Evolutionary conservation across 2,113 vertebrate genomes (phyloP), one percentile per base, ranked within the genome.

Genomic region (Macrotus californicus): DNA sequence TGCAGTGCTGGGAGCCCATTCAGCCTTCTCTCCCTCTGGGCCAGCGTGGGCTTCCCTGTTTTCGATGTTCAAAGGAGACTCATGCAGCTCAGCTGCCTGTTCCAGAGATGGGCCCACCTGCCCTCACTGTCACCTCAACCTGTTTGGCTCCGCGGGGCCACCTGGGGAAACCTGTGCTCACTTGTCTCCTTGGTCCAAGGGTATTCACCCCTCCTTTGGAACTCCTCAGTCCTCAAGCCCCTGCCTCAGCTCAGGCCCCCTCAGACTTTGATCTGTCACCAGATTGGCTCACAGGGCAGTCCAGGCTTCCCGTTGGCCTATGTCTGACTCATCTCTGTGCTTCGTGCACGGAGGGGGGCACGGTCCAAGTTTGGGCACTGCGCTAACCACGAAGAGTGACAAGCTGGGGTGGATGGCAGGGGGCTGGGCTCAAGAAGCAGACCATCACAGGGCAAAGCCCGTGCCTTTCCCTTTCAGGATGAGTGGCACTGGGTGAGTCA

Each of bases 31-130:
- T 46, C 7, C 26, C 84, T 86, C 77, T 26, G 79, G 41, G 10
- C 73, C 34, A 11, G n/a, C 0, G 5, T 6, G 48, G 24, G 22
- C 24, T 41, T 21, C 54, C 24, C 43, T 69, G 36, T 7, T 64
- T 95, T 61, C 50, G 18, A 70, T 56, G 67, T n/a, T 88, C 83
- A 66, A 46, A 87, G 66, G 26, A 84, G 66, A 59, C n/a, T 36
- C 64, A 70, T 0, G 4, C 0, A 54, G 67, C 46, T 54, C 6
- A 39, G 59, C 70, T 86, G 52, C 69, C 76, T n/a, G 7, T 48
- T 41, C n/a, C 56, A 79, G 85, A 87, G 48, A 43, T 19, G 39
- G 64, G 70, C 18, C 8, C n/a, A 1, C 6, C 26, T 6, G 69
- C 21, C 29, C 48, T 89, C n/a, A 36, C 7, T 6, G 13, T 39